phyloP scores from a whole-genome alignment of 2,797 vertebrate species.

The Propithecus perrieri region DNA sequence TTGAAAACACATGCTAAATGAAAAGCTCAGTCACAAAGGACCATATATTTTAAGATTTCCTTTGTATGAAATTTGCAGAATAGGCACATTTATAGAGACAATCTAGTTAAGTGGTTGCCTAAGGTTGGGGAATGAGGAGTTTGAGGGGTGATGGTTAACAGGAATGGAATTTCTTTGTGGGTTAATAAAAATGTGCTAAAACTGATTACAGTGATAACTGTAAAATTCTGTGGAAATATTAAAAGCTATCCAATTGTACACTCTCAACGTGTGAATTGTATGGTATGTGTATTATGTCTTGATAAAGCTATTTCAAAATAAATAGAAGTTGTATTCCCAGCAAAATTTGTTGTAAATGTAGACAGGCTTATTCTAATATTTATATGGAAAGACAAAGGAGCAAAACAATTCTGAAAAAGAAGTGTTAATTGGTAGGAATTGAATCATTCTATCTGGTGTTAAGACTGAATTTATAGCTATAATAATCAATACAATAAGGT shows the following conservation, averaged over 20 bases:
- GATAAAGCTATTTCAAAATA: not conserved
- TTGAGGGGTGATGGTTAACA: not conserved
- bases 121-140: not conserved
- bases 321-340: not conserved
- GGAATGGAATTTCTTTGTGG: not conserved
- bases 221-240: not conserved
- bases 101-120: not conserved
- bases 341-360: not conserved
- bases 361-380: not conserved
- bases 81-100: not conserved
- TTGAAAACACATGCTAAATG: not conserved
- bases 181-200: not conserved
- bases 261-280: not conserved
- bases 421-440: not conserved
- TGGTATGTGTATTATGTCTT: not conserved
- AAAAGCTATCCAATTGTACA: not conserved
- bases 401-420: not conserved
- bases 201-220: not conserved
- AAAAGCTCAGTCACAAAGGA: not conserved
- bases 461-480: not conserved
- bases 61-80: not conserved
- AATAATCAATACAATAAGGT: not conserved
- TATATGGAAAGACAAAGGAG: not conserved
- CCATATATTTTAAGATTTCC: not conserved
- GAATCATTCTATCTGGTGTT: not conserved